Conservation (phyloP, 2,113 vertebrate genomes). For the Cavia aperea region DNA sequence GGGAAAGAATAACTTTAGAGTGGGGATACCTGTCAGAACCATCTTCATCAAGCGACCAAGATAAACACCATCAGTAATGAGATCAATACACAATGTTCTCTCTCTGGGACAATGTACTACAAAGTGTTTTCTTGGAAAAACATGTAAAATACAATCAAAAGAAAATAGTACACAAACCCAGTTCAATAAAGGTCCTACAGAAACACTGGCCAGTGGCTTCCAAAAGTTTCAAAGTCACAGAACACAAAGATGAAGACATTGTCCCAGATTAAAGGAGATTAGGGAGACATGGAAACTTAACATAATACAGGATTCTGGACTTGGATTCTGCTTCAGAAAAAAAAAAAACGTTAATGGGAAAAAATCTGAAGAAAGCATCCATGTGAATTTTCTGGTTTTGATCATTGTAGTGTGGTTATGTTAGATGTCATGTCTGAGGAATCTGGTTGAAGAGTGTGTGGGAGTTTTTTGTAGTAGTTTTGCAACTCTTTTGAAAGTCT, state of each 20-base stretch:
- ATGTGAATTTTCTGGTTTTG: background rate
- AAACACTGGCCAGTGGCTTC: background rate
- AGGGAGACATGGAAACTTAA: background rate
- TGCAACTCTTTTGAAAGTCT: conserved; percentile 28
- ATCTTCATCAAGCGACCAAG: background rate
- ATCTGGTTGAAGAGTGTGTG: background rate
- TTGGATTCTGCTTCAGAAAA: background rate
- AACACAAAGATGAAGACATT: conserved; percentile 2
- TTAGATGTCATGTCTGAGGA: background rate
- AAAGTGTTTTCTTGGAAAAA: background rate
- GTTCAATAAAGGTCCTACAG: background rate
- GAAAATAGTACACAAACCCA: background rate
- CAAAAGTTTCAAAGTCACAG: background rate
- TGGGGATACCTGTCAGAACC: background rate
- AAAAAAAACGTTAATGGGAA: background rate
- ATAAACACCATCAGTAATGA: background rate
- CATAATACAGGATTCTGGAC: background rate
- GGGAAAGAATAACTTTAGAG: background rate
- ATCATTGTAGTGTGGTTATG: background rate
- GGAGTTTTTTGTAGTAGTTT: conserved; percentile 25
- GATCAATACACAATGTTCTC: accelerated
- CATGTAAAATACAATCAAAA: background rate
- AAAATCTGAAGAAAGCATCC: background rate
- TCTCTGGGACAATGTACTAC: background rate
- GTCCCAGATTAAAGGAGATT: background rate